phyloP scores from a whole-genome alignment of 2,797 vertebrate species.

The Neostethus bicornis region DNA sequence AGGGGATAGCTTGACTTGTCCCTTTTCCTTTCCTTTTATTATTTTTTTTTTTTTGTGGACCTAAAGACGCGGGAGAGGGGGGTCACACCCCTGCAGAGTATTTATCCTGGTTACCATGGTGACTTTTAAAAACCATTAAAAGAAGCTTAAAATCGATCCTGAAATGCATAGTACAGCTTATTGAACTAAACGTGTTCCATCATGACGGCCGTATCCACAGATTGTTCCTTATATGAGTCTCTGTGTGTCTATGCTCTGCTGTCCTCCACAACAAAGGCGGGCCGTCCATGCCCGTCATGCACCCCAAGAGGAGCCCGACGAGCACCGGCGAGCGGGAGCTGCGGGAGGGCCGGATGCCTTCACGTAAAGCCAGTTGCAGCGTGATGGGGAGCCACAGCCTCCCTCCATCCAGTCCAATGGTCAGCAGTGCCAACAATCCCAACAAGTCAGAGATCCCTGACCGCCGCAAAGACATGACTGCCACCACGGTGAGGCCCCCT shows the following conservation, averaged over 20 bases:
- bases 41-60: no score
- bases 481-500: conserved; percentile 81
- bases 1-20: no score
- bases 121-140: no score
- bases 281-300: conserved; percentile 88
- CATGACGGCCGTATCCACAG: conserved; percentile 15
- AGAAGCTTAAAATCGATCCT: no score
- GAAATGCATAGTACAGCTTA: no score
- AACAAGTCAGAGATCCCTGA: conserved; percentile 94
- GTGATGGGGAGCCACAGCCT: conserved; percentile 86
- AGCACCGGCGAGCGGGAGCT: conserved; percentile 87
- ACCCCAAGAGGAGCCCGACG: conserved; percentile 90
- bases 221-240: conserved; percentile 69
- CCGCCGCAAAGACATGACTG: conserved; percentile 88
- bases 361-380: conserved; percentile 88
- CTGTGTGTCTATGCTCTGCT: conserved; percentile 62
- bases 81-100: no score
- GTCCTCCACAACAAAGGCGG: conserved; percentile 86
- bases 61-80: no score
- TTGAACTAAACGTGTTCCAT: no score
- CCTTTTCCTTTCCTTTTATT: no score
- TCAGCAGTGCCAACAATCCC: conserved; percentile 94
- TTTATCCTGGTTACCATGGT: no score
- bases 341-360: conserved; percentile 87
- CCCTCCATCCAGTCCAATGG: conserved; percentile 92